Evolutionary conservation across 1,140 invertebrate species (phyloP), one percentile per base, ranked within the genome.

Genomic region (Battus philenor): DNA sequence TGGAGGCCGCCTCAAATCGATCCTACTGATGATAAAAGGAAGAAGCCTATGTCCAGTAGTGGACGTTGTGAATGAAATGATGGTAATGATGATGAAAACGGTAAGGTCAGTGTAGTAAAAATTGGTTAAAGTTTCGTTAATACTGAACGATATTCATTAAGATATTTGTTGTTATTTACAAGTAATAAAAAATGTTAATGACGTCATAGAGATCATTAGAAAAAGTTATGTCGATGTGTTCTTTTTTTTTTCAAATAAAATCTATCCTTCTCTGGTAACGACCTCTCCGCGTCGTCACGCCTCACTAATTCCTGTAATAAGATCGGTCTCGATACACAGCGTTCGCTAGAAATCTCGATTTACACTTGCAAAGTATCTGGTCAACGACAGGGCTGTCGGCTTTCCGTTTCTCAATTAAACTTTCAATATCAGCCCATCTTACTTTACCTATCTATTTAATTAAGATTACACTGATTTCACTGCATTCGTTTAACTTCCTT

Each of bases 261-360:
- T 41, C 36, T 41, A 39, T 26, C 41, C 20, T 43, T 47, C 36
- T 55, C 45, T 33, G 39, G 54, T 57, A 54, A 53, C 59, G 59
- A 62, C 59, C 59, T 56, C 54, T 49, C 34, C 41, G 38, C 9
- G 58, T 55, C 50, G 58, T 59, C 53, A 68, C 50, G 63, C 54
- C 54, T 67, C 65, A 63, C 54, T 54, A 59, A 46, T 44, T 51
- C 46, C 22, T 54, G 57, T 74, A 74, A 74, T 54, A 50, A 63
- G 70, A 71, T 59, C 50, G 31, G 44, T 50, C 60, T 47, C 57
- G 66, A 68, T 58, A 67, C 55, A 59, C 56, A 48, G 41, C 47
- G 47, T 34, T 67, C 49, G 57, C 49, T 67, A 65, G 68, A 74
- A 67, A 69, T 71, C 68, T 65, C 59, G 45, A 12, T 54, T 26